phyloP scores from a whole-genome alignment of 2,888 invertebrate species.

The Apamea sordens region DNA sequence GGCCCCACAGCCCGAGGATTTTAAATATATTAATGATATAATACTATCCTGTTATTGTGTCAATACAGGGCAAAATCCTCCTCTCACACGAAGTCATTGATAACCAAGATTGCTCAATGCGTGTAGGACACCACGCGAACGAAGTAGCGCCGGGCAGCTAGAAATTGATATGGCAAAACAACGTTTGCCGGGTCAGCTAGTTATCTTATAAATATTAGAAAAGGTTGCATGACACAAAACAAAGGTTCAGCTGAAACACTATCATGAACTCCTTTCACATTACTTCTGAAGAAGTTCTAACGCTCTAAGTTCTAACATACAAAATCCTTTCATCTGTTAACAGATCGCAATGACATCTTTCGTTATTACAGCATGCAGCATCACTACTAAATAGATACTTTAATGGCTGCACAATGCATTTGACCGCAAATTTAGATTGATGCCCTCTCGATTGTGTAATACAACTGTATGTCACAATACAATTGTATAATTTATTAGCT shows the following conservation, averaged over 20 bases:
- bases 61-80: background rate
- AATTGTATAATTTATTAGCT: conserved; percentile 18
- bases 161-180: too few relatives aligned
- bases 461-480: conserved; percentile 10
- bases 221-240: too few relatives aligned
- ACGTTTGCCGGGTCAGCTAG: too few relatives aligned
- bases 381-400: background rate
- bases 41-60: background rate
- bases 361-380: background rate
- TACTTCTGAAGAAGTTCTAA: background rate
- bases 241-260: background rate
- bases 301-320: background rate
- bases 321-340: background rate
- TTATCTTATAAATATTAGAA: too few relatives aligned
- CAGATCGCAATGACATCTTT: background rate
- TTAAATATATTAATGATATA: background rate
- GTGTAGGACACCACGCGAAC: too few relatives aligned
- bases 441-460: conserved; percentile 13
- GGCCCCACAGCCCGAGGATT: too few relatives aligned
- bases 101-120: background rate
- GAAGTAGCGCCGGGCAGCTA: too few relatives aligned
- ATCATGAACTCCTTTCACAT: background rate
- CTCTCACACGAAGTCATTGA: background rate
- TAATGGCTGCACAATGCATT: conserved; percentile 3
- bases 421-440: conserved; percentile 32